These are phyloP conservation scores for Salvelinus alpinus DNA, from an alignment of 2,113 vertebrate genomes.

Conservation along the genomic window DNA sequence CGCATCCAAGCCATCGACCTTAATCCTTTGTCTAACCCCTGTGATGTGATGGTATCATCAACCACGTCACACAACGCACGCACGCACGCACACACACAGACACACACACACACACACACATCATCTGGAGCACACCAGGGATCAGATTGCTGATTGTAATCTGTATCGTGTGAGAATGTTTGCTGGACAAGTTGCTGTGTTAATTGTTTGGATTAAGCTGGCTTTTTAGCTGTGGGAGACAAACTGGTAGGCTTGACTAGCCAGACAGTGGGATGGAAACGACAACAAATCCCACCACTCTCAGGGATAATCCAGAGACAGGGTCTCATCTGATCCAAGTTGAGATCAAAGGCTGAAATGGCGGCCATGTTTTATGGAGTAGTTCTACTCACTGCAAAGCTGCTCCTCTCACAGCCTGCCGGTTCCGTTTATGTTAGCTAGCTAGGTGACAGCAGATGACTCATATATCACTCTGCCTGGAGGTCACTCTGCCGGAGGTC, in stretches of 20 bases:
- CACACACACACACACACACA: not conserved
- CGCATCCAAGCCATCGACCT: not conserved
- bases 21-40: slow-evolving; percentile 15
- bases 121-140: slow-evolving; percentile 26
- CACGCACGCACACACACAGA: not conserved
- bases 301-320: slow-evolving; percentile 34
- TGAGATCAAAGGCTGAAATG: slow-evolving; percentile 36
- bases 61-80: not conserved
- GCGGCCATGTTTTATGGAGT: slow-evolving; percentile 29
- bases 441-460: slow-evolving; percentile 24
- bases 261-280: slow-evolving; percentile 5
- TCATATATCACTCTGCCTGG: slow-evolving; percentile 7
- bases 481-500: no score
- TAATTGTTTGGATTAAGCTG: slow-evolving; percentile 16
- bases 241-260: slow-evolving; percentile 1
- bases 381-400: not conserved
- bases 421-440: not conserved
- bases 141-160: slow-evolving; percentile 27
- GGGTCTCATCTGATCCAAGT: not conserved
- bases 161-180: slow-evolving; percentile 26
- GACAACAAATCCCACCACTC: slow-evolving; percentile 30
- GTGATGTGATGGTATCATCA: not conserved
- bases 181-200: slow-evolving; percentile 21
- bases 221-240: slow-evolving; percentile 20
- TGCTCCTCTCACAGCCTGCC: not conserved